These are phyloP conservation scores for Acanthoscelides obtectus DNA, from an alignment of 2,888 invertebrate genomes.

Conservation along the genomic window DNA sequence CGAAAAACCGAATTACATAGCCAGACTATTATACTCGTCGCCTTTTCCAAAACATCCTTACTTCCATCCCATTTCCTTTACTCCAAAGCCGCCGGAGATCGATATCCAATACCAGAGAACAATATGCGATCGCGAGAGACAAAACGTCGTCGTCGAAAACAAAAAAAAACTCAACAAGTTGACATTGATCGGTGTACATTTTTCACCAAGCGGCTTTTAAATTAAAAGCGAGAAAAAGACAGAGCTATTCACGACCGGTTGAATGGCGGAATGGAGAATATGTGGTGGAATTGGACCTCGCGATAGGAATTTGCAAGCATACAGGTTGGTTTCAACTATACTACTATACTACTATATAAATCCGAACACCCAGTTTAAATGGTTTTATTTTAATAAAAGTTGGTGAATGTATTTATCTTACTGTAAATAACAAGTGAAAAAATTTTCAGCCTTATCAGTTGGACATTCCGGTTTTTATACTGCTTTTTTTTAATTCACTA, in stretches of 20 bases:
- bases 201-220: background rate
- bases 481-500: no score
- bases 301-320: background rate
- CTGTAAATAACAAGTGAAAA: no score
- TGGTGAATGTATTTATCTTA: no score
- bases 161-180: background rate
- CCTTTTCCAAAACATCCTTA: background rate
- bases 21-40: no score
- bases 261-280: background rate
- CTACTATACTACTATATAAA: no score
- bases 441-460: no score
- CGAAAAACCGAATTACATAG: no score
- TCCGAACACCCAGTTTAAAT: no score
- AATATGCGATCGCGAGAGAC: background rate
- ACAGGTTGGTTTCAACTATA: background rate
- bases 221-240: background rate
- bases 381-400: no score
- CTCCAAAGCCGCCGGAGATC: background rate
- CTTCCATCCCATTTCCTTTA: background rate
- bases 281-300: background rate
- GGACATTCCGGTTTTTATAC: no score
- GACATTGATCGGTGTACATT: background rate
- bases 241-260: background rate
- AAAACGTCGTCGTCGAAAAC: background rate
- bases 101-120: background rate